Conservation (phyloP, 2,797 vertebrate species). For the Epinephelus coioides region DNA sequence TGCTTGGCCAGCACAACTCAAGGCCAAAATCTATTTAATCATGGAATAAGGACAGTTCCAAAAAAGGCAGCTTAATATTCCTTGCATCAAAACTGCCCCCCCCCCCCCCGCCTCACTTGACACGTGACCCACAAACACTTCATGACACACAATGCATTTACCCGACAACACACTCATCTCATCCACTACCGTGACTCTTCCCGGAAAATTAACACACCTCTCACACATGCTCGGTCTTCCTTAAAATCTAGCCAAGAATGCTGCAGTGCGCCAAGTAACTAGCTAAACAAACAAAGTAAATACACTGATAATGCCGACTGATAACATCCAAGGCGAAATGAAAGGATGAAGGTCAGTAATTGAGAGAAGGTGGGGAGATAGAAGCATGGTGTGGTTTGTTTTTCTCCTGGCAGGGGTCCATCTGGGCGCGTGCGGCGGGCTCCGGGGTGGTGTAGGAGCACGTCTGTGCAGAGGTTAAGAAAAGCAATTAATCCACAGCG, state of each 20-base stretch:
- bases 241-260: slow-evolving; percentile 50
- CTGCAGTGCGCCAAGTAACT: slow-evolving; percentile 68
- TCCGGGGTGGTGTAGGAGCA: slow-evolving; percentile 74
- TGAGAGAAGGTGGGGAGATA: slow-evolving; percentile 70
- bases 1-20: slow-evolving; percentile 80
- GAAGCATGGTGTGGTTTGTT: slow-evolving; percentile 68
- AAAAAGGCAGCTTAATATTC: slow-evolving; percentile 71
- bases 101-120: slow-evolving; percentile 22
- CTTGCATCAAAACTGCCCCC: slow-evolving; percentile 62
- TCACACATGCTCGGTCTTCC: slow-evolving; percentile 42
- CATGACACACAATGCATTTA: slow-evolving; percentile 71
- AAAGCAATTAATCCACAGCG: slow-evolving; percentile 85
- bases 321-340: slow-evolving; percentile 74
- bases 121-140: slow-evolving; percentile 63
- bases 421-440: slow-evolving; percentile 70
- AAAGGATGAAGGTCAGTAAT: slow-evolving; percentile 83
- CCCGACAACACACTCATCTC: slow-evolving; percentile 59
- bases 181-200: slow-evolving; percentile 45
- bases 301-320: slow-evolving; percentile 70
- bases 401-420: slow-evolving; percentile 76
- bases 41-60: slow-evolving; percentile 77
- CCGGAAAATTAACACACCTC: slow-evolving; percentile 62
- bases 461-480: slow-evolving; percentile 82
- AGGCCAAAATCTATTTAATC: slow-evolving; percentile 84
- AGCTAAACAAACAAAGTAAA: slow-evolving; percentile 79